phyloP scores from a whole-genome alignment of 2,113 vertebrate genomes.

The Tragelaphus scriptus region DNA sequence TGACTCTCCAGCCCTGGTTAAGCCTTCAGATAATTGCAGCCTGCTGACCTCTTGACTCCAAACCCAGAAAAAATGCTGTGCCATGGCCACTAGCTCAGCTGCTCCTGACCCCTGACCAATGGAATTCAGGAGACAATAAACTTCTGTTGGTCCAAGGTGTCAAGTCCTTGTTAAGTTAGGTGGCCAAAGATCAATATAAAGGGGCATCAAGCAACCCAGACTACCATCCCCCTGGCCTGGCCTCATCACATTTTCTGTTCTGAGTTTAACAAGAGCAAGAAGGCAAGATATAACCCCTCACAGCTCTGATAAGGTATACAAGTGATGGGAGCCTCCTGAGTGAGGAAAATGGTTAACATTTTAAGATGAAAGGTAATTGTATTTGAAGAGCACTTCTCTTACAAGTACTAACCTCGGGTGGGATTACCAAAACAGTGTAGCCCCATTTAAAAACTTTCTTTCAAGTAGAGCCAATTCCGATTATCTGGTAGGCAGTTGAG shows the following conservation, averaged over 20 bases:
- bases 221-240: rapidly evolving
- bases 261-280: not conserved
- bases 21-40: not conserved
- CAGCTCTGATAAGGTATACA: not conserved
- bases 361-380: not conserved
- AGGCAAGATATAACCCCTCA: not conserved
- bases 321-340: not conserved
- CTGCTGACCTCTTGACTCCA: not conserved
- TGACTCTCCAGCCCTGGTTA: not conserved
- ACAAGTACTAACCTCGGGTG: not conserved
- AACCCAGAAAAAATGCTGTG: not conserved
- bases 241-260: not conserved
- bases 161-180: not conserved
- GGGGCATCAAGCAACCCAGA: not conserved
- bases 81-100: not conserved
- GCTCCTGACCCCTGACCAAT: not conserved
- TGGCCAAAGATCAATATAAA: not conserved
- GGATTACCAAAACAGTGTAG: not conserved
- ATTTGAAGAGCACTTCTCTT: not conserved
- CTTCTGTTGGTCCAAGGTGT: not conserved
- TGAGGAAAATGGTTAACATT: not conserved
- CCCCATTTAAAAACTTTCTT: not conserved
- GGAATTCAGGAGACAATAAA: not conserved
- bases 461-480: not conserved
- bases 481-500: not conserved